Conservation (phyloP, 2,888 invertebrate genomes). For the Amiota mariae region DNA sequence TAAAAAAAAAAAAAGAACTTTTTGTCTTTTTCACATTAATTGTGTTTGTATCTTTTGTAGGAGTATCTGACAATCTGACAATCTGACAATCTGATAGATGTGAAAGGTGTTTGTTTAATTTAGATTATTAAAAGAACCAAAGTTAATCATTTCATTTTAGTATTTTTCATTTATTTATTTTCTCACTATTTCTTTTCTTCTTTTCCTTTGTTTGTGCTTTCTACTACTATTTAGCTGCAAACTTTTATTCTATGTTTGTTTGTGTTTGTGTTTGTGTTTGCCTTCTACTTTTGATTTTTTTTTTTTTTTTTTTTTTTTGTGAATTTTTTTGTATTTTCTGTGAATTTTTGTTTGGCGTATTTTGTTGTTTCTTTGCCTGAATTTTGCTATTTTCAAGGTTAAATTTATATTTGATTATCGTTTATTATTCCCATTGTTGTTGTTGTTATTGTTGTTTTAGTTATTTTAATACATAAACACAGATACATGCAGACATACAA, state of each 20-base stretch:
- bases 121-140: no score
- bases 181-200: slow-evolving; percentile 37
- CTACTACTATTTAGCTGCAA: slow-evolving; percentile 16
- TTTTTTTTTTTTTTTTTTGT: slow-evolving; percentile 46
- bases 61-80: no score
- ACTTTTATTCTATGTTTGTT: slow-evolving; percentile 34
- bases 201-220: slow-evolving; percentile 1
- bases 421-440: no score
- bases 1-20: no score
- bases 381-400: slow-evolving; percentile 69
- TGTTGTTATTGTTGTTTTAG: slow-evolving; percentile 39
- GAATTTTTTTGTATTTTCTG: slow-evolving; percentile 9
- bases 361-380: slow-evolving; percentile 28
- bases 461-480: slow-evolving; percentile 43
- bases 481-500: slow-evolving; percentile 20
- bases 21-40: no score
- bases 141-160: slow-evolving; percentile 4
- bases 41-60: no score
- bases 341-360: slow-evolving; percentile 25
- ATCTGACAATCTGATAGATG: no score
- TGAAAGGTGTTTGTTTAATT: no score
- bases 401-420: slow-evolving; percentile 44
- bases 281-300: neutral
- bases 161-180: slow-evolving; percentile 43
- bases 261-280: slow-evolving; percentile 19